phyloP scores from a whole-genome alignment of 2,113 vertebrate species.

The Xyliphius kryptos region DNA sequence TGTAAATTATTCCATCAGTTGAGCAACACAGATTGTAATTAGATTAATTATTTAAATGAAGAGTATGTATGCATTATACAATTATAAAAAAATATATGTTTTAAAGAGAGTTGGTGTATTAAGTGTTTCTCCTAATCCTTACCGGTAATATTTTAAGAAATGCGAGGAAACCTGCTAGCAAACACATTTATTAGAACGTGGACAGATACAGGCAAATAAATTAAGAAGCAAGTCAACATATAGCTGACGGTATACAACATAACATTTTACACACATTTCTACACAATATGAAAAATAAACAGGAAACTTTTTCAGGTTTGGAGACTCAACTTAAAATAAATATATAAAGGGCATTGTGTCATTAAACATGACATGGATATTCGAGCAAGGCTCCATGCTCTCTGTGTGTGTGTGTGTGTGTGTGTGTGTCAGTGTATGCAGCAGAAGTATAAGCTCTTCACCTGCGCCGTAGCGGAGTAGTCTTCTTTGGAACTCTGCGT shows the following conservation, averaged over 20 bases:
- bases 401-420: no score
- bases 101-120: slow-evolving; percentile 20
- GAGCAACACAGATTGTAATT: slow-evolving; percentile 46
- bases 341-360: no score
- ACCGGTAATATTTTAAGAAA: no score
- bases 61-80: slow-evolving; percentile 40
- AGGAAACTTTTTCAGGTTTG: no score
- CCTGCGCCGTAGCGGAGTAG: slow-evolving; percentile 7
- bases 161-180: background rate
- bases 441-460: no score
- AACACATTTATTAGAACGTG: slow-evolving; percentile 3
- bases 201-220: background rate
- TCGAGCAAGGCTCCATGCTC: no score
- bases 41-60: slow-evolving; percentile 47
- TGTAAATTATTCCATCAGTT: slow-evolving; percentile 41
- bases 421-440: no score
- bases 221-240: background rate
- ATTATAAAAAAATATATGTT: slow-evolving; percentile 40
- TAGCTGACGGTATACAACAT: no score
- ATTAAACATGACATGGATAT: no score
- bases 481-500: slow-evolving; percentile 31
- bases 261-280: no score
- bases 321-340: no score
- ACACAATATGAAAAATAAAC: no score
- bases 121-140: slow-evolving; percentile 13